A percentile compares a stretch with the other conserved stretches of the same genome.
Evolutionary conservation across 2,888 invertebrate genomes (phyloP).

Genomic region (Agriopis leucophaearia): DNA sequence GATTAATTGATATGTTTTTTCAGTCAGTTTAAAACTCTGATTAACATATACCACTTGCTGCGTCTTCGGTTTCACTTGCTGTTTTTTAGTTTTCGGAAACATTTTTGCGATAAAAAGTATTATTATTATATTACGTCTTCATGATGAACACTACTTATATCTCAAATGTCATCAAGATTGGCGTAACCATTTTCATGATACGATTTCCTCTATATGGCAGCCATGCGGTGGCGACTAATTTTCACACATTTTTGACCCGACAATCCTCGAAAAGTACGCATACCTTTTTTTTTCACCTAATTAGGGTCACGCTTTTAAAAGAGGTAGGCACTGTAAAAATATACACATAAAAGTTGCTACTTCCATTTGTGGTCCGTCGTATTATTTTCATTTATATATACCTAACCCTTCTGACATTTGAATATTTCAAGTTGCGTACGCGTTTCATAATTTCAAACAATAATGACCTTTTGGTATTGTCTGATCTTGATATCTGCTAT

Average conservation of each 20-base stretch:
- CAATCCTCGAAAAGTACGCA: too few species aligned
- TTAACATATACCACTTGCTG: background rate
- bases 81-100: background rate
- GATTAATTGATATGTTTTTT: slow-evolving; percentile 39
- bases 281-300: too few species aligned
- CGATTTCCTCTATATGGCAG: too few species aligned
- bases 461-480: slow-evolving; percentile 57
- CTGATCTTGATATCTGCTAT: slow-evolving; percentile 45
- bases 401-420: slow-evolving; percentile 22
- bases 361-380: background rate
- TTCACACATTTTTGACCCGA: too few species aligned
- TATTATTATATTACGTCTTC: too few species aligned
- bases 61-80: background rate
- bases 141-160: too few species aligned
- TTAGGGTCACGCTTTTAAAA: too few species aligned
- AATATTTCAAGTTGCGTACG: slow-evolving; percentile 38
- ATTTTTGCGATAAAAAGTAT: too few species aligned
- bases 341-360: background rate
- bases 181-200: too few species aligned
- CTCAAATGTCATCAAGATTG: too few species aligned
- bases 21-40: slow-evolving; percentile 4
- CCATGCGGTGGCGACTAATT: too few species aligned
- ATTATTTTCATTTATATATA: background rate
- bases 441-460: slow-evolving; percentile 51
- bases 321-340: too few species aligned